Percentiles rank a stretch among this genome's conserved stretches.
Conservation (phyloP, 2,113 vertebrate genomes). For the Globicephala melas region DNA sequence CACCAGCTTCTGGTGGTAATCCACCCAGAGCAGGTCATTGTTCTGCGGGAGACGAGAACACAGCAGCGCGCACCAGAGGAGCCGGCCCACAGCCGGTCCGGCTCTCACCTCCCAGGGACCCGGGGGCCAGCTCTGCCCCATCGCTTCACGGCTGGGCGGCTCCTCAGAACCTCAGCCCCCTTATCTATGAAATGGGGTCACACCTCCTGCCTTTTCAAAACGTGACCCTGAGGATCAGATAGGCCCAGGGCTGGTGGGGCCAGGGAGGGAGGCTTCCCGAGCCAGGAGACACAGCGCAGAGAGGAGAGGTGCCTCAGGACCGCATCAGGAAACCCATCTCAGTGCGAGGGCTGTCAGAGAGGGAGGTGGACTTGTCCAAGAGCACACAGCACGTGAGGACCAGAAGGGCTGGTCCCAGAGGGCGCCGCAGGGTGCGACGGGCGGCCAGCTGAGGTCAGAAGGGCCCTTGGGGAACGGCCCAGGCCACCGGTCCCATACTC, state of each 20-base stretch:
- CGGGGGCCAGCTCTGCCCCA: not conserved
- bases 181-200: not conserved
- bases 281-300: not conserved
- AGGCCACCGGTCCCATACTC: slow-evolving; percentile 50
- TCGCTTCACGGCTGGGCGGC: not conserved
- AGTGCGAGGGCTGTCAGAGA: not conserved
- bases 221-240: not conserved
- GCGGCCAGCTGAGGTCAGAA: not conserved
- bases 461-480: not conserved
- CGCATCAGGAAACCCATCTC: not conserved
- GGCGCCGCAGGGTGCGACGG: accelerated
- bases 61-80: accelerated
- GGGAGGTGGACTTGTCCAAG: not conserved
- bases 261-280: not conserved
- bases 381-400: accelerated
- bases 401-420: not conserved
- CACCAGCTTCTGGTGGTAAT: slow-evolving; percentile 98
- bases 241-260: not conserved
- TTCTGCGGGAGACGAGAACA: slow-evolving; percentile 84
- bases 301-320: not conserved
- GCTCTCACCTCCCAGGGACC: not conserved
- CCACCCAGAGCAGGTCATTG: slow-evolving; percentile 95
- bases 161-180: not conserved
- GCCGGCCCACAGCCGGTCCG: accelerated
- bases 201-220: not conserved